Percentiles rank a stretch among this genome's conserved stretches.
Evolutionary conservation across 2,888 invertebrate species (phyloP).

Genomic region (Acrobasis suavella): DNA sequence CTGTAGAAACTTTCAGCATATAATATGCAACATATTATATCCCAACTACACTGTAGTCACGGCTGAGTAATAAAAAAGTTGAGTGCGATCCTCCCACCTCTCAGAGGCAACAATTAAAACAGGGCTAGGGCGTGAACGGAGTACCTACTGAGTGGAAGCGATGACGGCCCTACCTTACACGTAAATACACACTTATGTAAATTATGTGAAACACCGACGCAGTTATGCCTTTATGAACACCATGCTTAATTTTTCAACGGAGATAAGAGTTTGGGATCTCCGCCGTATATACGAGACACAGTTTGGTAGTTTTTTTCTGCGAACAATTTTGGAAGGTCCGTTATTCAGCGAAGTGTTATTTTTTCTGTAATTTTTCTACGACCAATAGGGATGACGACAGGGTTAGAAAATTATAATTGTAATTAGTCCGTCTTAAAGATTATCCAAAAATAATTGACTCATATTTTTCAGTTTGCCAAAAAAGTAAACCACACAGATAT

Average conservation of each 20-base stretch:
- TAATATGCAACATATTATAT: slow-evolving; percentile 37
- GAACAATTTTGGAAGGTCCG: too few relatives aligned
- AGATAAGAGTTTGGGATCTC: slow-evolving; percentile 18
- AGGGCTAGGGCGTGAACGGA: slow-evolving; percentile 60
- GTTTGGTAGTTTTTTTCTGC: too few relatives aligned
- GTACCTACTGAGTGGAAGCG: slow-evolving; percentile 74
- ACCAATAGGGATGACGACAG: too few relatives aligned
- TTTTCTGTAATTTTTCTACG: too few relatives aligned
- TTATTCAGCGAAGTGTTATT: too few relatives aligned
- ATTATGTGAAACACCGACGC: slow-evolving; percentile 60
- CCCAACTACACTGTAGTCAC: slow-evolving; percentile 44
- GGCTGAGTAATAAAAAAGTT: slow-evolving; percentile 66
- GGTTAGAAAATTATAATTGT: too few relatives aligned
- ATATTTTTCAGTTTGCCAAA: too few relatives aligned
- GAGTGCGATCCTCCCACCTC: slow-evolving; percentile 76
- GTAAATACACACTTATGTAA: slow-evolving; percentile 64
- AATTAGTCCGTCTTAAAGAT: too few relatives aligned
- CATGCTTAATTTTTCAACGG: slow-evolving; percentile 17
- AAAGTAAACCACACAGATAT: too few relatives aligned
- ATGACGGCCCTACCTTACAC: slow-evolving; percentile 53
- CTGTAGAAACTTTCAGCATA: slow-evolving; percentile 3
- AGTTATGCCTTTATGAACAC: slow-evolving; percentile 28
- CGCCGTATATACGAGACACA: background rate
- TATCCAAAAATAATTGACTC: too few relatives aligned
- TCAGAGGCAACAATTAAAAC: slow-evolving; percentile 77